A percentile compares a stretch with the other conserved stretches of the same genome.
These are phyloP conservation scores for Apodemus agrarius DNA, from an alignment of 2,797 vertebrate species.

Conservation along the genomic window DNA sequence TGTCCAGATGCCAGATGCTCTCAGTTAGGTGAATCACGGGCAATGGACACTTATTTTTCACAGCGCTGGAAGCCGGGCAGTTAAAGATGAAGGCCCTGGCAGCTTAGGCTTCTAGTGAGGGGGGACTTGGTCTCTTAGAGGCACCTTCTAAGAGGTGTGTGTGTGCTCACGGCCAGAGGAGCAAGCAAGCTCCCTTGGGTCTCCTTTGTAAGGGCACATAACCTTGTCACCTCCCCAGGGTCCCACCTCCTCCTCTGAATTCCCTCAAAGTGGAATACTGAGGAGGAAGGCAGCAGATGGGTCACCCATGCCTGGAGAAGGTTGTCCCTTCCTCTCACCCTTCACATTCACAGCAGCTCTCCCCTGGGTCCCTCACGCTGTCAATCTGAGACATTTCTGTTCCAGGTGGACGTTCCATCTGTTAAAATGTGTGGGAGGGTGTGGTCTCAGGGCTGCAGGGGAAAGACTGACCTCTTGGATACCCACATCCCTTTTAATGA, in stretches of 20 bases:
- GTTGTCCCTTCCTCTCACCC: neutral
- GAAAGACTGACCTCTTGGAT: neutral
- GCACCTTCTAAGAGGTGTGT: neutral
- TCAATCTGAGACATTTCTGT: neutral
- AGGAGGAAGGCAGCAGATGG: neutral
- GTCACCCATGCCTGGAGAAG: neutral
- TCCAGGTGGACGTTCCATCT: neutral
- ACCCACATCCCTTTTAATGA: neutral
- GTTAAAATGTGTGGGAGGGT: neutral
- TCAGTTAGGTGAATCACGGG: neutral
- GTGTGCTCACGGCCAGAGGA: neutral
- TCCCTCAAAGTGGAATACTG: neutral
- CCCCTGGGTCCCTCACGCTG: neutral
- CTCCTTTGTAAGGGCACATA: neutral
- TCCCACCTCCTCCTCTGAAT: neutral
- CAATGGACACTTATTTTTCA: neutral
- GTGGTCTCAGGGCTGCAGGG: accelerated
- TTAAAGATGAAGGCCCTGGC: neutral
- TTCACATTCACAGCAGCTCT: accelerated
- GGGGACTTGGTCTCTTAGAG: neutral
- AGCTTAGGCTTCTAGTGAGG: neutral
- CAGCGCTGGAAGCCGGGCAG: neutral
- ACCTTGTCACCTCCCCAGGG: neutral
- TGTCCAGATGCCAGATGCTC: neutral
- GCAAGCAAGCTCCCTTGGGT: neutral